phyloP scores from a whole-genome alignment of 2,113 vertebrate species.

The Lycaon pictus region DNA sequence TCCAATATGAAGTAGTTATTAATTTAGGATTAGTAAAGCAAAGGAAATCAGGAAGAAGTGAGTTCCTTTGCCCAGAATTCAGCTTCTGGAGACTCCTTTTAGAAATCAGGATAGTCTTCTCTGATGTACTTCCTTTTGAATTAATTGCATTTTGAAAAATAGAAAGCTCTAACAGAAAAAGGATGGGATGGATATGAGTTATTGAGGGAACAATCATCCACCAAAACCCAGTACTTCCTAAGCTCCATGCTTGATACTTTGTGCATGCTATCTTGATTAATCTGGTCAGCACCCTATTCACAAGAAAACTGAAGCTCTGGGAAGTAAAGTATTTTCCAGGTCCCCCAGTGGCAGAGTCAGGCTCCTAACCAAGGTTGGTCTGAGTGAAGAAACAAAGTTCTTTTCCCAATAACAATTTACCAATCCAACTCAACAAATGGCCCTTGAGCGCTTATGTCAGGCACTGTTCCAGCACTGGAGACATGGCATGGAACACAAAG shows the following conservation, averaged over 20 bases:
- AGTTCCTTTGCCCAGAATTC: not conserved
- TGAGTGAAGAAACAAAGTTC: not conserved
- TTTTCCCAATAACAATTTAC: not conserved
- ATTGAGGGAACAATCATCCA: not conserved
- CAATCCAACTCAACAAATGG: not conserved
- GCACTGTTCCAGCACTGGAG: not conserved
- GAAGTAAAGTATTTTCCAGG: not conserved
- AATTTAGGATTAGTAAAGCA: not conserved
- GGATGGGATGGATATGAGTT: not conserved
- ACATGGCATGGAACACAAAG: not conserved
- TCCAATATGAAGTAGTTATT: not conserved
- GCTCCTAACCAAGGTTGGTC: not conserved
- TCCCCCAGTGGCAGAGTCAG: not conserved
- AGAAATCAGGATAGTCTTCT: conserved; percentile 20
- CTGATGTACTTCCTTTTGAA: conserved; percentile 29
- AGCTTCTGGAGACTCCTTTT: not conserved
- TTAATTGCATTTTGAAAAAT: not conserved
- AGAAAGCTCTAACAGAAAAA: not conserved
- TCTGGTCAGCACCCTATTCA: not conserved
- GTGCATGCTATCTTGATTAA: not conserved
- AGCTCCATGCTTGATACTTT: no score
- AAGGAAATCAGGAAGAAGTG: not conserved
- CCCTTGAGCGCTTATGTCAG: not conserved
- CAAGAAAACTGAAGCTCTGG: not conserved
- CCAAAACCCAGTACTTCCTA: not conserved